Conservation (phyloP, 2,113 vertebrate genomes). For the Ascaphus truei region DNA sequence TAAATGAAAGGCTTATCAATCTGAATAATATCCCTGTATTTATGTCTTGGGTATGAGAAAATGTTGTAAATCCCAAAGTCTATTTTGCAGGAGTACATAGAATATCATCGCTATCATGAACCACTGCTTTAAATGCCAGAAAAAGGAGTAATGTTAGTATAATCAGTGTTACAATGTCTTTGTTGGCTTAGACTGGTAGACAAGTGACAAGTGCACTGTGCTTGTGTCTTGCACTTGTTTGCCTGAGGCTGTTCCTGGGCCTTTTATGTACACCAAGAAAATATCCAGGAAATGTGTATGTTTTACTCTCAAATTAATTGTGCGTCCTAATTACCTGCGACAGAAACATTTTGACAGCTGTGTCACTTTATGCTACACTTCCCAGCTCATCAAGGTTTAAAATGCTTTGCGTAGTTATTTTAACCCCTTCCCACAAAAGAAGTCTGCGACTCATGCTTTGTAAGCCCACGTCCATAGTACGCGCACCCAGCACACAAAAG, state of each 20-base stretch:
- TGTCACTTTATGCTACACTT: background rate
- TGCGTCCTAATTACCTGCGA: conserved; percentile 28
- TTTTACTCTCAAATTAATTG: conserved; percentile 32
- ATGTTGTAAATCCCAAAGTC: no score
- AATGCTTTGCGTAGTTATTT: background rate
- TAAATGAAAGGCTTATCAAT: no score
- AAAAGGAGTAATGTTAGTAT: no score
- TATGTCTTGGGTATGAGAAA: no score
- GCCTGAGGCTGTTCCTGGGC: conserved; percentile 9
- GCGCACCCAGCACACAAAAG: no score
- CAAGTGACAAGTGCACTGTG: background rate
- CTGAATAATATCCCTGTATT: no score
- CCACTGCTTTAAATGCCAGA: background rate
- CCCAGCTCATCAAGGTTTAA: background rate
- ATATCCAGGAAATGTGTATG: conserved; percentile 20
- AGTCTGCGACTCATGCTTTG: no score
- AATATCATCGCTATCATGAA: no score
- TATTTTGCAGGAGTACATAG: no score
- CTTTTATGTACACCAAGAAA: conserved; percentile 13
- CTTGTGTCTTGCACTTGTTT: conserved; percentile 12
- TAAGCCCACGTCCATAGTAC: no score
- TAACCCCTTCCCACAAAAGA: background rate
- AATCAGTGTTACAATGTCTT: background rate
- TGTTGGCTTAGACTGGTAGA: background rate
- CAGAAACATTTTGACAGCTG: conserved; percentile 20